These are phyloP conservation scores for Triplophysa tibetana DNA, from an alignment of 2,113 vertebrate species.

Conservation along the genomic window DNA sequence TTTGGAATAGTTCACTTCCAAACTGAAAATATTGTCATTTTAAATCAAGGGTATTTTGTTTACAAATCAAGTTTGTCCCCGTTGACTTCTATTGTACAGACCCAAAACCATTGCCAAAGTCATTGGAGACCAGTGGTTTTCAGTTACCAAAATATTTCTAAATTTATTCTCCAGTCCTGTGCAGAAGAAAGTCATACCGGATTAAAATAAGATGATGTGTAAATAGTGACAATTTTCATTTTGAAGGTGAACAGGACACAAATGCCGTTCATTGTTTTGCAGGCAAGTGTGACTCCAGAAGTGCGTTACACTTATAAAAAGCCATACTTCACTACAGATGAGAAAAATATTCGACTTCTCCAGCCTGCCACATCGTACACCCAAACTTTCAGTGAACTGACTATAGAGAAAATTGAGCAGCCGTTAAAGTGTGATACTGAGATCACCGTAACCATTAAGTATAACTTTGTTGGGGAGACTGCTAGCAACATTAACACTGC, in stretches of 20 bases:
- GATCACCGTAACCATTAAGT: constrained; percentile 47
- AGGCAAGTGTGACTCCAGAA: constrained; percentile 43
- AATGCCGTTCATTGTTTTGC: background rate
- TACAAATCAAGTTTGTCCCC: too few species aligned
- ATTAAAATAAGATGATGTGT: too few species aligned
- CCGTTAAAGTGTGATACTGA: constrained; percentile 56
- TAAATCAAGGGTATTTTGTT: too few species aligned
- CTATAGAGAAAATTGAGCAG: constrained; percentile 47
- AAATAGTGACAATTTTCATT: too few species aligned
- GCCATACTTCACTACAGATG: background rate
- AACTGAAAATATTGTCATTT: too few species aligned
- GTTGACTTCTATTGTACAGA: too few species aligned
- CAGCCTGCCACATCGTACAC: constrained; percentile 37
- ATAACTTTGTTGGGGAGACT: constrained; percentile 62
- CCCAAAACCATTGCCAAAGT: too few species aligned
- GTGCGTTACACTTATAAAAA: background rate
- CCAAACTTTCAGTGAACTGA: constrained; percentile 59
- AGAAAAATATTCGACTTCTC: constrained; percentile 1
- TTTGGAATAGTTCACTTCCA: too few species aligned
- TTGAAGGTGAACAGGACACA: background rate
- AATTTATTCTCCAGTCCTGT: too few species aligned
- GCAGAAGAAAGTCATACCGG: too few species aligned
- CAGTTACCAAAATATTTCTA: too few species aligned
- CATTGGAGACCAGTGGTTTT: too few species aligned
- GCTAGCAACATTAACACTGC: constrained; percentile 35